Conservation (phyloP, 2,888 invertebrate genomes). For the Plusia festucae region DNA sequence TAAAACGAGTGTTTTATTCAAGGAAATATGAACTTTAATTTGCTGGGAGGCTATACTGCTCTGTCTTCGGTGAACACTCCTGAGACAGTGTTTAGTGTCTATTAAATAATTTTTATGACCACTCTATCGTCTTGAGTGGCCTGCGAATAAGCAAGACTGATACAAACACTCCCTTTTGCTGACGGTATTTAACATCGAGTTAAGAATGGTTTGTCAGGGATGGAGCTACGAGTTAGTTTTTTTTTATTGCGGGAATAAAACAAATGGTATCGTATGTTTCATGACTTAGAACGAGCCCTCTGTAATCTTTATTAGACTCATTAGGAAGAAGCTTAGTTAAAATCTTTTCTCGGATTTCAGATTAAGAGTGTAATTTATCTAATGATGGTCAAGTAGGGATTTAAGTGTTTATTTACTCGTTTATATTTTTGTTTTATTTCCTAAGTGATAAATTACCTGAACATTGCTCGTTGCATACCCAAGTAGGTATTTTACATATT, state of each 20-base stretch:
- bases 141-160: conserved; percentile 11
- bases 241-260: conserved; percentile 1
- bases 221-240: conserved; percentile 9
- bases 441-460: conserved; percentile 1
- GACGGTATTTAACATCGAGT: conserved; percentile 1
- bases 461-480: not conserved
- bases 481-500: conserved; percentile 5
- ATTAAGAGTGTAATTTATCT: not conserved
- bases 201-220: conserved; percentile 20
- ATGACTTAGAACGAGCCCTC: not conserved
- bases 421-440: not conserved
- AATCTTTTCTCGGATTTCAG: not conserved
- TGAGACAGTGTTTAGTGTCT: conserved; percentile 31
- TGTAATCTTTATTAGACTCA: not conserved
- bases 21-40: conserved; percentile 17
- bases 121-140: conserved; percentile 18
- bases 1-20: conserved; percentile 17
- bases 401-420: not conserved
- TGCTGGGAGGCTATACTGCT: not conserved
- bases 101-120: conserved; percentile 41
- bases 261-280: not conserved
- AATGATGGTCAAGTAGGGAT: not conserved
- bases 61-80: conserved; percentile 6
- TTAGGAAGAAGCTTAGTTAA: not conserved
- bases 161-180: conserved; percentile 13